Evolutionary conservation across 2,113 vertebrate species (phyloP), one percentile per base, ranked within the genome.

Genomic region (Trachemys scripta): DNA sequence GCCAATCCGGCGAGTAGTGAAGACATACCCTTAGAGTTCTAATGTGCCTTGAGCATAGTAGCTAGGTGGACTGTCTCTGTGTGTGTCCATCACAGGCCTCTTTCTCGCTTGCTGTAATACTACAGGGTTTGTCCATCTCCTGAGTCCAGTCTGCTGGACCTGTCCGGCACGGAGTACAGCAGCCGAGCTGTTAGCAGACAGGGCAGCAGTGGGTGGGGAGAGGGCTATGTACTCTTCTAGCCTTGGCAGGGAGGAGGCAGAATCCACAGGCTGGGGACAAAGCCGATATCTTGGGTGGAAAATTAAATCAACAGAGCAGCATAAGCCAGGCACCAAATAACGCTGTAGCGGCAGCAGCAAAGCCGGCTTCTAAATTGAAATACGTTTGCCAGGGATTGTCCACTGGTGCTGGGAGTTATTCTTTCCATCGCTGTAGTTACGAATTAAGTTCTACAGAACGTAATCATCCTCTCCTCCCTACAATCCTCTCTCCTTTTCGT

Each of bases 401-500:
- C 85, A 27, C 84, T 0, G 3, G 90, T 81, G 51, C 87, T 80
- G 90, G 95, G 97, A 98, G 92, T 97, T 97, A 94, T 96, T 98
- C 98, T 97, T 98, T 98, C 97, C 95, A 90, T 97, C 88, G 53
- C 85, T 93, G 56, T 94, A 96, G 97, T 98, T 98, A 96, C 95
- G 97, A 98, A 98, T 98, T 98, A 98, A 98, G 98, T 98, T 98
- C 85, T 93, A 56, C 97, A 95, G 96, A 95, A 98, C 93, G 97
- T 98, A 98, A 98, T 98, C 97, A 94, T 95, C 94, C 90, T 75
- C 92, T 95, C 50, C 95, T 86, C 95, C 87, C 93, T 80, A 85
- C 56, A 90, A 84, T 91, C 92, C 57, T 82, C 81, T 96, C 97
- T 93, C 97, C 92, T 96, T 97, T 96, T 96, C 97, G 93, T 98